Base-by-base conservation (phyloP, 2,113 vertebrate genomes). In the Mormyrus lacerda region DNA sequence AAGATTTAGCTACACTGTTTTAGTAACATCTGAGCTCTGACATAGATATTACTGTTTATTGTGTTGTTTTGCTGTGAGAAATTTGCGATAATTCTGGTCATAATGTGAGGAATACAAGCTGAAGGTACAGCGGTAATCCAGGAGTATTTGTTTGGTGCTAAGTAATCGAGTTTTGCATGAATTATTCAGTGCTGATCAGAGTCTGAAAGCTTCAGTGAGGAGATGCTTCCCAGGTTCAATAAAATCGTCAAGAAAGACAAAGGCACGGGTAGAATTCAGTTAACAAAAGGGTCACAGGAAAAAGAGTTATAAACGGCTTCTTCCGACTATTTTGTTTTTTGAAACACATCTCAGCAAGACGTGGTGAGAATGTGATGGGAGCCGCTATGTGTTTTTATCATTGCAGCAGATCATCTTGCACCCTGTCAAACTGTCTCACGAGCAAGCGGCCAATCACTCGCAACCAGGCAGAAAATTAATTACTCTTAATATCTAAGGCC, bases 251-350 rank as follows among this genome's bases (percentile, higher is more conserved):
- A 91, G 92, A 92, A 94, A 92, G 91, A 94, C 94, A 95, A 94
- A 94, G 94, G 94, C 94, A 94, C 91, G 89, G 93, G 93, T 94
- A 93, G 92, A 92, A 92, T 94, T 95, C 95, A 92, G 95, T 94
- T 95, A 79, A 79, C 4, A 79, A 79, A 79, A 15, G 73, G 35
- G 73, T 79, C 73, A 79, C 73, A 79, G 73, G 73, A 42, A 79
- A 39, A 35, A 8, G 73, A 42, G 4, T 42, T 79, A 79, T 7
- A 79, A 90, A 86, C 91, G 86, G 73, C 31, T 88, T 65, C 91
- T 88, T 88, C 89, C 76, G 91, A 89, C 79, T 91, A 39, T 0
- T 55, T 76, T 84, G 90, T 45, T 0, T 69, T 83, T 87, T 90
- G 83, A 91, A 76, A 89, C 79, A 50, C 89, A 85, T 91, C 88